Conservation (phyloP, 2,888 invertebrate species). For the Lithophane semibrunnea region DNA sequence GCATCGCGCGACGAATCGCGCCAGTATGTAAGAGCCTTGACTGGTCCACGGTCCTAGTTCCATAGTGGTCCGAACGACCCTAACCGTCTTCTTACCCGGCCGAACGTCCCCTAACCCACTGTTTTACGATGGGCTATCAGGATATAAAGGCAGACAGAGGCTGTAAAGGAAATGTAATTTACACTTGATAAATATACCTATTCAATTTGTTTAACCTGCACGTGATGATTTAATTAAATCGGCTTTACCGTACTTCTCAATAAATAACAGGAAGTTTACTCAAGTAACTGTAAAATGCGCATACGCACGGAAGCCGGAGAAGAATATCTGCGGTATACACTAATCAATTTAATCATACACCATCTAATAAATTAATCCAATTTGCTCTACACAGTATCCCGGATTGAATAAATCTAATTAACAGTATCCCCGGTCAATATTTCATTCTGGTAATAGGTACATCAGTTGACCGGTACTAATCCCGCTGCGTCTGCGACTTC, state of each 20-base stretch:
- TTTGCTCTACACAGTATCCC: background rate
- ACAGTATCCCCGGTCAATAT: background rate
- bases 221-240: background rate
- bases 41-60: too few species aligned
- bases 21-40: too few species aligned
- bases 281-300: constrained; percentile 20
- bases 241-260: constrained; percentile 8
- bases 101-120: too few species aligned
- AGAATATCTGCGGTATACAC: constrained; percentile 1
- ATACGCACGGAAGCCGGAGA: constrained; percentile 1
- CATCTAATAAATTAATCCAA: constrained; percentile 2
- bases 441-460: constrained; percentile 11
- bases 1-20: too few species aligned
- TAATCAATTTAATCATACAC: constrained; percentile 2
- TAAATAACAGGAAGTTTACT: constrained; percentile 32
- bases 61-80: too few species aligned
- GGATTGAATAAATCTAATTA: constrained; percentile 8
- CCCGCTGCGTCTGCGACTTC: background rate
- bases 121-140: background rate
- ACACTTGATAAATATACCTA: too few species aligned
- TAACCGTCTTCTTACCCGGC: too few species aligned
- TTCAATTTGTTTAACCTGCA: too few species aligned
- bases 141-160: background rate
- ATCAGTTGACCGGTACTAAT: constrained; percentile 30
- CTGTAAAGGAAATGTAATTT: constrained; percentile 12